phyloP scores from a whole-genome alignment of 2,888 invertebrate species.

The Meteorus cinctellus region DNA sequence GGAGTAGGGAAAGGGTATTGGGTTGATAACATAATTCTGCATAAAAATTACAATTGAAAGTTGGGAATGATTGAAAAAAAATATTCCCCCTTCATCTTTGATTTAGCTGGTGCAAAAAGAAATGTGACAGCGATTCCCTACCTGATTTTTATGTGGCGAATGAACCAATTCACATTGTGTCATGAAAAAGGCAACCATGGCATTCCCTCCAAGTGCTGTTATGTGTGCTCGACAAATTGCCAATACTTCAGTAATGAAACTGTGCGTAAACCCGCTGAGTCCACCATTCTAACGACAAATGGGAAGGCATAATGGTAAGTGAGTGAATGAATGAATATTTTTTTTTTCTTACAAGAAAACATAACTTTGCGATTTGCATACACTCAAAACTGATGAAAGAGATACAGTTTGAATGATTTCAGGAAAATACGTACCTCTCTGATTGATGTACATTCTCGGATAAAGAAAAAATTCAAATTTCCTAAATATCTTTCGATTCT shows the following conservation, averaged over 20 bases:
- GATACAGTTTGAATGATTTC: background rate
- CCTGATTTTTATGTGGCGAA: conserved; percentile 97
- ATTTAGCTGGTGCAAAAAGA: too few species aligned
- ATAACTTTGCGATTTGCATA: conserved; percentile 3
- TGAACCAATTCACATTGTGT: conserved; percentile 92
- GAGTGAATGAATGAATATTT: conserved; percentile 52
- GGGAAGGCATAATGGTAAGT: too few species aligned
- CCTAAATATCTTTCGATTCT: conserved; percentile 89
- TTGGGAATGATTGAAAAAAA: background rate
- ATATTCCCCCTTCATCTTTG: too few species aligned
- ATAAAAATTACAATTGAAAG: background rate
- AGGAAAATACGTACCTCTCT: conserved; percentile 78
- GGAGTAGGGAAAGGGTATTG: background rate
- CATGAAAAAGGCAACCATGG: conserved; percentile 94
- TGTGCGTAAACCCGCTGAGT: conserved; percentile 94
- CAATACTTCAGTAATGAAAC: conserved; percentile 93
- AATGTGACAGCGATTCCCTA: conserved; percentile 68
- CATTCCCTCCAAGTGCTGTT: conserved; percentile 94
- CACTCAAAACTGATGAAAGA: background rate
- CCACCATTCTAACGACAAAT: conserved; percentile 82
- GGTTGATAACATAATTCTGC: background rate
- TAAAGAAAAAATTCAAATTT: conserved; percentile 94
- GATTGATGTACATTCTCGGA: conserved; percentile 94
- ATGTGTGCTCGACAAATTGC: conserved; percentile 96
- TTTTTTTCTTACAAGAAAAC: background rate